Evolutionary conservation across 2,888 invertebrate species (phyloP).

Genomic region (Phortica okadai): DNA sequence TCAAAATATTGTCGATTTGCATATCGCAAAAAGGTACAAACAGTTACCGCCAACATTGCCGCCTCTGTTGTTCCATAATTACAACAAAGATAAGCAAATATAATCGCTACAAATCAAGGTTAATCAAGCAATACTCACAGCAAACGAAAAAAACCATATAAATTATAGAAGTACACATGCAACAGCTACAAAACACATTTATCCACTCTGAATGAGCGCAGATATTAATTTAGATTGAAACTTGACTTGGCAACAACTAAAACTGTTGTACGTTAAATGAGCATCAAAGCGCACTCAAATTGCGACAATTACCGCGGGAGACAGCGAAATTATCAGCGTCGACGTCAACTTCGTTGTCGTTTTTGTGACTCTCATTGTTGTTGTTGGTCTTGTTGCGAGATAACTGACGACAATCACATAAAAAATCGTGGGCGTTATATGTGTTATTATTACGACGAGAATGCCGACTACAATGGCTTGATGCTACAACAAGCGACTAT

Average conservation of each 20-base stretch:
- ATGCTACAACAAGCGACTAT: background rate
- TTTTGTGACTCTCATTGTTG: background rate
- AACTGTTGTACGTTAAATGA: background rate
- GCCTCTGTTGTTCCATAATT: background rate
- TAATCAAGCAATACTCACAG: conserved; percentile 39
- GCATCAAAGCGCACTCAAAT: background rate
- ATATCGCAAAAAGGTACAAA: no score
- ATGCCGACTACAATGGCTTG: background rate
- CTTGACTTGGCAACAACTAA: conserved; percentile 14
- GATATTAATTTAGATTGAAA: conserved; percentile 30
- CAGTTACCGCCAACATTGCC: background rate
- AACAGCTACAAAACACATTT: background rate
- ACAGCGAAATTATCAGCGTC: background rate
- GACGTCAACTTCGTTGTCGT: background rate
- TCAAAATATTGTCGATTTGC: background rate
- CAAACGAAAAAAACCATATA: background rate
- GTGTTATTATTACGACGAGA: conserved; percentile 41
- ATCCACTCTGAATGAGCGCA: conserved; percentile 7
- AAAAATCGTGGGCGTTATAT: conserved; percentile 63
- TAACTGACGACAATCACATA: conserved; percentile 32
- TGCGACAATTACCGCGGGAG: background rate
- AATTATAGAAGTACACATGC: background rate
- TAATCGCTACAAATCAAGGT: conserved; percentile 39
- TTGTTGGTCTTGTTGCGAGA: no score
- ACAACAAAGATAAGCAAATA: conserved; percentile 17